Evolutionary conservation across 2,113 vertebrate species (phyloP).

Genomic region (Indri indri): DNA sequence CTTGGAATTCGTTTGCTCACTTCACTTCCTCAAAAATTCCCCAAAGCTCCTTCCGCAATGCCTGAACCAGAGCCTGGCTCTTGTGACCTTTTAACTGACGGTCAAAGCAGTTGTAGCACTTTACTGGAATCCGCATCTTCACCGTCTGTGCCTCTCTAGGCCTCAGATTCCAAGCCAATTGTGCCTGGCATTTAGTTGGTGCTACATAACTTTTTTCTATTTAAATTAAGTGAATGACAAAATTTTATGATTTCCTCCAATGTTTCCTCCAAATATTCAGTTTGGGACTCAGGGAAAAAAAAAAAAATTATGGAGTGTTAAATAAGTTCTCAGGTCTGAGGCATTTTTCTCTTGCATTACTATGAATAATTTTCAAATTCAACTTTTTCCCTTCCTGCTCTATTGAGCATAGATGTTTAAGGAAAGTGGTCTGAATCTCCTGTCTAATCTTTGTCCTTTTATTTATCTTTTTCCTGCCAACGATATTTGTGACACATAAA

Average conservation of each 20-base stretch:
- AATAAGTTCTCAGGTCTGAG: not conserved
- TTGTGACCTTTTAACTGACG: not conserved
- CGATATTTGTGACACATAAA: slow-evolving; percentile 47
- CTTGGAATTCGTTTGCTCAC: accelerated
- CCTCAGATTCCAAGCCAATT: no score
- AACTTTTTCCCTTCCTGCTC: not conserved
- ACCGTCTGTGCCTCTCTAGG: accelerated
- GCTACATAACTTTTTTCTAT: not conserved
- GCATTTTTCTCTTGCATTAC: not conserved
- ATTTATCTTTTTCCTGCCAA: slow-evolving; percentile 5
- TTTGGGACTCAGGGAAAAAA: not conserved
- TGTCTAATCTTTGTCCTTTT: not conserved
- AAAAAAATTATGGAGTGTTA: not conserved
- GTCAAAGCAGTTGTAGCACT: not conserved
- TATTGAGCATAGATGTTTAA: not conserved
- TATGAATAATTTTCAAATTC: not conserved
- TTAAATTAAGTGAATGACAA: not conserved
- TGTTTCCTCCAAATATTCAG: not conserved
- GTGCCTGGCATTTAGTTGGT: not conserved
- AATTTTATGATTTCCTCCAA: not conserved
- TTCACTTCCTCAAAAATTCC: not conserved
- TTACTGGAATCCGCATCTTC: accelerated
- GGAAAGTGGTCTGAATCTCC: not conserved
- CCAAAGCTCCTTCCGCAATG: not conserved
- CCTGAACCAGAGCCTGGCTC: no score